Conservation (phyloP, 2,113 vertebrate genomes). For the Atherinomorus stipes region DNA sequence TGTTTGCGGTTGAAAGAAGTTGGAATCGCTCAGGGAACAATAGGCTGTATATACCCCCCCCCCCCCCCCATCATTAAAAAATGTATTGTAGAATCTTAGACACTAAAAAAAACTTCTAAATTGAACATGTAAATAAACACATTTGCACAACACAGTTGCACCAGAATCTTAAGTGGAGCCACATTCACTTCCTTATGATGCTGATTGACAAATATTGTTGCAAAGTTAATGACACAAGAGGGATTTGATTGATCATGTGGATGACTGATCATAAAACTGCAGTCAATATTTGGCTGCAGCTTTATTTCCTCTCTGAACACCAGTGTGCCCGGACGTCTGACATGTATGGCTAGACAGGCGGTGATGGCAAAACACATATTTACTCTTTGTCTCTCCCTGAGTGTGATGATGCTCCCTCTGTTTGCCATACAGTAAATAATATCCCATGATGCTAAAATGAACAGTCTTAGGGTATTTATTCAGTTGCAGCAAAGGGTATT, state of each 20-base stretch:
- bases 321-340: constrained; percentile 54
- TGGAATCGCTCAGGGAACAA: constrained; percentile 12
- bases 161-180: constrained; percentile 1
- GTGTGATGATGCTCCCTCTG: constrained; percentile 51
- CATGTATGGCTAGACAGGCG: constrained; percentile 54
- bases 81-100: neutral
- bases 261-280: constrained; percentile 76
- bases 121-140: too few species aligned
- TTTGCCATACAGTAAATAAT: constrained; percentile 61
- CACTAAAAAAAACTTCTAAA: neutral
- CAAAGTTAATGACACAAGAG: constrained; percentile 75
- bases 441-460: constrained; percentile 60
- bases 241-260: constrained; percentile 82
- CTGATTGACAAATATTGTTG: constrained; percentile 81
- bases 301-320: constrained; percentile 62
- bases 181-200: constrained; percentile 45
- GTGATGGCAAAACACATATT: constrained; percentile 69
- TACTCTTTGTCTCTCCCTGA: constrained; percentile 55
- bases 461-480: constrained; percentile 61
- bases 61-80: constrained; percentile 19
- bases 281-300: constrained; percentile 76
- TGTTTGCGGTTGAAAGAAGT: constrained; percentile 34
- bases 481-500: constrained; percentile 60
- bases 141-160: neutral
- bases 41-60: constrained; percentile 3